Evolutionary conservation across 2,888 invertebrate genomes (phyloP).

Genomic region (Coelinius sp.): DNA sequence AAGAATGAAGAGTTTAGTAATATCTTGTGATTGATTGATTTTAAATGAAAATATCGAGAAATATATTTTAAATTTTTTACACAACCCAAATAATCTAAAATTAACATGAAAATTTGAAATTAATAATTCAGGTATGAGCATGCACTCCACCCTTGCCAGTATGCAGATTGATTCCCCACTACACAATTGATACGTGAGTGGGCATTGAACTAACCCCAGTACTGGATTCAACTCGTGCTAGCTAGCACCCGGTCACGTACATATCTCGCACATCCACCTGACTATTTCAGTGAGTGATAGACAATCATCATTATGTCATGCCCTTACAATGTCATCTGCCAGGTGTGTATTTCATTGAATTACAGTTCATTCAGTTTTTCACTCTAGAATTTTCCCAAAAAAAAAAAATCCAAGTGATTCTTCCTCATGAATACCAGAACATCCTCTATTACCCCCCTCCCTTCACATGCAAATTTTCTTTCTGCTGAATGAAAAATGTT

Average conservation of each 20-base stretch:
- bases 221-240: constrained; percentile 17
- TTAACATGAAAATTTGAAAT: constrained; percentile 24
- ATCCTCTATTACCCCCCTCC: not conserved
- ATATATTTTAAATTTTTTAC: no score
- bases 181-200: constrained; percentile 46
- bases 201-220: constrained; percentile 42
- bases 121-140: constrained; percentile 16
- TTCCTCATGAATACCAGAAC: not conserved
- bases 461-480: not conserved
- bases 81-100: no score
- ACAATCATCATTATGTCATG: constrained; percentile 56
- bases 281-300: constrained; percentile 53
- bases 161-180: constrained; percentile 12
- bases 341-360: constrained; percentile 48
- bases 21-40: no score
- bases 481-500: not conserved
- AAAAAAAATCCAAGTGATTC: no score
- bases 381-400: not conserved
- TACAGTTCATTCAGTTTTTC: not conserved
- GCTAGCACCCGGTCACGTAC: constrained; percentile 38
- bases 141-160: constrained; percentile 12
- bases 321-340: constrained; percentile 50
- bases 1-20: no score
- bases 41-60: no score
- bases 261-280: constrained; percentile 29